phyloP scores from a whole-genome alignment of 2,113 vertebrate genomes.

The Pithys albifrons region DNA sequence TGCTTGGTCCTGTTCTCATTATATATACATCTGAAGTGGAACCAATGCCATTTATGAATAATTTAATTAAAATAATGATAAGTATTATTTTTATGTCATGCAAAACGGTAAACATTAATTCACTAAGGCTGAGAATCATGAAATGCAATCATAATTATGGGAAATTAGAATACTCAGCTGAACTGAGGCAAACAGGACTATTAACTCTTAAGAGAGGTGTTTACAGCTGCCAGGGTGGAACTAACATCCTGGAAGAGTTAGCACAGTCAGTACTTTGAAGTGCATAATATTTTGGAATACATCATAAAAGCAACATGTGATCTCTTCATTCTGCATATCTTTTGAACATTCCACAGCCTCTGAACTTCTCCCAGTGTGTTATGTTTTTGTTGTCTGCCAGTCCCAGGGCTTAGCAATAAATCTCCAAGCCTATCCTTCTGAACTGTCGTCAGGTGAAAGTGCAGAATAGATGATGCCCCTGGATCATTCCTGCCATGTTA shows the following conservation, averaged over 20 bases:
- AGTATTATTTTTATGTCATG: conserved; percentile 29
- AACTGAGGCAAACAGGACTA: conserved; percentile 11
- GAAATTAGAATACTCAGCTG: conserved; percentile 9
- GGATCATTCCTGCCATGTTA: not conserved
- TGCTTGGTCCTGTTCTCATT: not conserved
- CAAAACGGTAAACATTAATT: conserved; percentile 48
- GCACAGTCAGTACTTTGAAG: not conserved
- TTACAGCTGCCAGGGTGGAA: conserved; percentile 1
- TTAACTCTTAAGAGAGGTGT: not conserved
- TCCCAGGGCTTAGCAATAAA: not conserved
- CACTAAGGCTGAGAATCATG: conserved; percentile 4
- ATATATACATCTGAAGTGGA: conserved; percentile 56
- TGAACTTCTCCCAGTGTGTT: not conserved
- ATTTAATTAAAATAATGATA: conserved; percentile 58
- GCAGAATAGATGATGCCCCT: not conserved
- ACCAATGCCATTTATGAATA: conserved; percentile 55
- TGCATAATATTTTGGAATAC: not conserved
- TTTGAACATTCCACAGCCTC: not conserved
- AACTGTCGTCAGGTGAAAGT: not conserved
- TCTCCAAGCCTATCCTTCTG: not conserved
- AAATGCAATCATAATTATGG: conserved; percentile 47
- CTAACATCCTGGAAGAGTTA: not conserved
- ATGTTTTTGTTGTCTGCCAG: not conserved
- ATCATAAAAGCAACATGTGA: not conserved
- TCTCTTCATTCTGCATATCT: not conserved